Base-by-base conservation (phyloP, 1,140 invertebrate genomes). In the Myzus persicae region DNA sequence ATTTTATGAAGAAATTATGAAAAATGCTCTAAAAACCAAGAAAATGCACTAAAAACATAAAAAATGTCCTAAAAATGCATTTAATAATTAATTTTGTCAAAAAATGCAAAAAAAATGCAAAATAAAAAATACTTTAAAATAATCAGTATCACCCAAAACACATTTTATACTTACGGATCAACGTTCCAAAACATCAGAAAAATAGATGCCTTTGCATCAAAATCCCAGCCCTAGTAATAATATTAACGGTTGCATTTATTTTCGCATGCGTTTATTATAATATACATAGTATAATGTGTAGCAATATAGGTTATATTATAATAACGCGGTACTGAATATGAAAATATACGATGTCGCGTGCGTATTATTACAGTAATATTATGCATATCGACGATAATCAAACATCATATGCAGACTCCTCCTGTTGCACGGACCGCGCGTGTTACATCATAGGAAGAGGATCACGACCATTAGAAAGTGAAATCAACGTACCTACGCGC, bases 381-480 rank as follows among this genome's bases (percentile, higher is more conserved):
- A 76, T 76, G 59, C n/a, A 76, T 76, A n/a, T 76, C 24, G 59
- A 76, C 18, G n/a, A n/a, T 76, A 20, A 76, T 76, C 59, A n/a
- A 84, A 24, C 31, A 82, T 44, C 26, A 42, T 54, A 42, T 42
- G 91, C 91, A 84, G 81, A 84, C 91, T 85, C 91, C 76, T 54
- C 46, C 76, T 38, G 81, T 6, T 11, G 36, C 51, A 42, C 14
- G 40, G 67, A 91, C 38, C 46, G 91, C 36, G 81, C 9, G 20
- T 31, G 81, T 93, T 93, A 93, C 91, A 84, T 93, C 91, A 93
- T 93, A 48, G 46, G 81, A 93, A 93, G 91, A 93, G 91, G 91
- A 93, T 93, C 46, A 85, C 91, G 44, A 84, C 91, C 91, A 48
- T 82, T 93, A 93, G 91, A 93, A 93, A 93, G 91, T 93, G 91